A percentile compares a stretch with the other conserved stretches of the same genome.
Evolutionary conservation across 2,888 invertebrate genomes (phyloP).

Genomic region (Darwinula stevensoni): DNA sequence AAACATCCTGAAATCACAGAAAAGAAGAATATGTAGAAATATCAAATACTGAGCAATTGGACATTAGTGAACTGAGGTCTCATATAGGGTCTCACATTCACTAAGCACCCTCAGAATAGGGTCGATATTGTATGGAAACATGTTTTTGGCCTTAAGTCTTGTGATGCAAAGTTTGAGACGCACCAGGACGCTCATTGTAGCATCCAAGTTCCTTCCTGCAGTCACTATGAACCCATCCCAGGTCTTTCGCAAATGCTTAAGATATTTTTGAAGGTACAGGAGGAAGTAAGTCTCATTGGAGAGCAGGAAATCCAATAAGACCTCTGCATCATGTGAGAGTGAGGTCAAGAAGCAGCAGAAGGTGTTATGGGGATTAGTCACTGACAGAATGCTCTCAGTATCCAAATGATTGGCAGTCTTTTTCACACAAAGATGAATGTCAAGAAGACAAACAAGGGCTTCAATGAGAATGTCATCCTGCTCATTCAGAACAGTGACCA

Average conservation of each 20-base stretch:
- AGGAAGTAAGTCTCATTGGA: slow-evolving; percentile 74
- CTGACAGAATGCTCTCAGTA: neutral
- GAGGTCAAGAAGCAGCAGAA: slow-evolving; percentile 58
- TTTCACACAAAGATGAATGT: slow-evolving; percentile 24
- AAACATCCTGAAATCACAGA: too few species aligned
- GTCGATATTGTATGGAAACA: slow-evolving; percentile 69
- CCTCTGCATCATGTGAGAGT: slow-evolving; percentile 47
- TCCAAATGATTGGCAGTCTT: neutral
- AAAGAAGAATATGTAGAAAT: too few species aligned
- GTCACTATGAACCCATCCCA: slow-evolving; percentile 53
- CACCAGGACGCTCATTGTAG: slow-evolving; percentile 54
- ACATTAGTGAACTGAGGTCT: too few species aligned
- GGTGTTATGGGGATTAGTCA: slow-evolving; percentile 44
- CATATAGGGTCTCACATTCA: slow-evolving; percentile 38
- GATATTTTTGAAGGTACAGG: slow-evolving; percentile 45
- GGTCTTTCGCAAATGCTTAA: slow-evolving; percentile 51
- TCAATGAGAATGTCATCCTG: slow-evolving; percentile 73
- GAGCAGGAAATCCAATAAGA: slow-evolving; percentile 50
- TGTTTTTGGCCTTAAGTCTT: slow-evolving; percentile 42
- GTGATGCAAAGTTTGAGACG: slow-evolving; percentile 47
- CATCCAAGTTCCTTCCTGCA: slow-evolving; percentile 37
- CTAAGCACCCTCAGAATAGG: slow-evolving; percentile 53
- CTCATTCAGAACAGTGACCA: slow-evolving; percentile 59
- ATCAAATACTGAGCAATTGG: too few species aligned
- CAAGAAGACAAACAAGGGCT: slow-evolving; percentile 66